Conservation (phyloP, 2,113 vertebrate species). For the Fregata magnificens region DNA sequence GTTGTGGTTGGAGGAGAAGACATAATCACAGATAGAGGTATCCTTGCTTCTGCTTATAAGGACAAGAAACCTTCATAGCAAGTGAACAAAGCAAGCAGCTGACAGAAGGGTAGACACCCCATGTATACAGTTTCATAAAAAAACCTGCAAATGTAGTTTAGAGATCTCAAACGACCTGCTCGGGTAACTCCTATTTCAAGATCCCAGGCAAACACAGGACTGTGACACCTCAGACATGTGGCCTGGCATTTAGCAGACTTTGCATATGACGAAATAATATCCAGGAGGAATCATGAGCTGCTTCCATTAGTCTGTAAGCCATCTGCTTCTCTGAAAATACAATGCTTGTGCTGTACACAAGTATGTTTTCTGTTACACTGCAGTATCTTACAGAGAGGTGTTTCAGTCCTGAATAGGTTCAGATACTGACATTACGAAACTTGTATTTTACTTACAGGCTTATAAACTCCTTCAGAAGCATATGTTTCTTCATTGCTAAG, state of each 20-base stretch:
- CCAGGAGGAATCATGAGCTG: neutral
- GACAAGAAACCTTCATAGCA: neutral
- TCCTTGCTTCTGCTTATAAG: neutral
- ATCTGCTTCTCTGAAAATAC: neutral
- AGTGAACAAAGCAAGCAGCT: neutral
- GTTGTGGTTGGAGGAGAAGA: neutral
- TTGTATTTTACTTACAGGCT: neutral
- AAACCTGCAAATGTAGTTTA: neutral
- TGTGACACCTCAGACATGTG: neutral
- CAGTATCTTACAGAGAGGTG: neutral
- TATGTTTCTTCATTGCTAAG: neutral
- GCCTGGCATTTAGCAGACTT: neutral
- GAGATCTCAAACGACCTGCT: neutral
- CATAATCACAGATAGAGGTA: neutral
- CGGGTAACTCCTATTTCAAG: neutral
- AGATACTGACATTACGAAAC: neutral
- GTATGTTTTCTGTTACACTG: neutral
- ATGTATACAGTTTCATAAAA: too few relatives aligned
- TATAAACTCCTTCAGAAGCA: neutral
- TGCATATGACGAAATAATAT: neutral
- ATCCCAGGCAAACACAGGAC: neutral
- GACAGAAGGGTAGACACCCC: neutral
- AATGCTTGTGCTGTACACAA: neutral
- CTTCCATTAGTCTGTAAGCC: neutral
- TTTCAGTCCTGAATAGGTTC: neutral